Percentiles rank a stretch among this genome's conserved stretches.
These are phyloP conservation scores for Drosophila busckii DNA, from an alignment of 1,140 invertebrate species.

Conservation along the genomic window DNA sequence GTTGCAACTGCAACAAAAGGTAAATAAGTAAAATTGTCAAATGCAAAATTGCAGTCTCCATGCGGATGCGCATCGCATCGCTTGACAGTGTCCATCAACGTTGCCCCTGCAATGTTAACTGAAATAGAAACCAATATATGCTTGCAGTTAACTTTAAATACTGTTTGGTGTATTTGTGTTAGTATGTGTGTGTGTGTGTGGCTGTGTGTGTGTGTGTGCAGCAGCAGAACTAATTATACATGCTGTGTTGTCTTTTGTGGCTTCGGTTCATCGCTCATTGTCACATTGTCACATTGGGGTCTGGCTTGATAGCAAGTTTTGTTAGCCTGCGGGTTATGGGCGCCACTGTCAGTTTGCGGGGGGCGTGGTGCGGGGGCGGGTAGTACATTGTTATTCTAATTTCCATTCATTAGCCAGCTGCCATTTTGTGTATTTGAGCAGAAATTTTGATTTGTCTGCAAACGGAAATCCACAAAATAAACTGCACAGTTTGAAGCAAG, in stretches of 20 bases:
- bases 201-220: background rate
- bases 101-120: too few relatives aligned
- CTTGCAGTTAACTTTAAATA: conserved; percentile 25
- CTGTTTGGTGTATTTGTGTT: conserved; percentile 10
- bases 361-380: too few relatives aligned
- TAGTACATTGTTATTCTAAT: conserved; percentile 39
- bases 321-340: conserved; percentile 17
- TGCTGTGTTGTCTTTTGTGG: conserved; percentile 67
- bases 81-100: too few relatives aligned
- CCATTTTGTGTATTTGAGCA: conserved; percentile 62
- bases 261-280: conserved; percentile 63
- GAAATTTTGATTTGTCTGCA: conserved; percentile 76
- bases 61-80: too few relatives aligned
- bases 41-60: too few relatives aligned
- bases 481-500: too few relatives aligned
- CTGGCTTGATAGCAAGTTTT: too few relatives aligned
- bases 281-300: conserved; percentile 50
- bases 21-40: too few relatives aligned
- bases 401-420: conserved; percentile 61
- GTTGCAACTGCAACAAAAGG: too few relatives aligned
- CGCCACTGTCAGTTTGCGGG: too few relatives aligned
- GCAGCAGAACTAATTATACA: conserved; percentile 56
- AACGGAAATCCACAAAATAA: conserved; percentile 73
- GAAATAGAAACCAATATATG: conserved; percentile 45
- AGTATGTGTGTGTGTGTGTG: background rate